Evolutionary conservation across 1,140 invertebrate genomes (phyloP), one percentile per base, ranked within the genome.

Genomic region (Triops longicaudatus): DNA sequence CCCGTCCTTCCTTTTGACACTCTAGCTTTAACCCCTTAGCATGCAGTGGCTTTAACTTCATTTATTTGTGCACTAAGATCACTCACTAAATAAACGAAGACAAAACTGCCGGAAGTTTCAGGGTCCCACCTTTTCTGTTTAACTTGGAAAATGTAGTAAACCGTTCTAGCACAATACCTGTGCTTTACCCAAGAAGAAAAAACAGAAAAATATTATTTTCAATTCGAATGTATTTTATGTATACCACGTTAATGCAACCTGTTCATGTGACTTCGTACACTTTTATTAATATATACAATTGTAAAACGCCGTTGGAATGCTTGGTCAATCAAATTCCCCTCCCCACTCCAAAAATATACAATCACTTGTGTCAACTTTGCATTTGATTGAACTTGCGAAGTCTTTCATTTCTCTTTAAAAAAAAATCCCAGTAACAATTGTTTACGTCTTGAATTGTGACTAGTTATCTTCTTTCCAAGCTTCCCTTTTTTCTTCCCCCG

Each of bases 401-500:
- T 63, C 0, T 22, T 63, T 63, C 17, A 1, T 63, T 44, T 63
- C 22, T 63, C 50, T 63, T 17, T 17, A 11, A 44, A 44, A 63
- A 63, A 17, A 63, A 63, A 14, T 63, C 22, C 50, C 50, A 63
- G 50, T 63, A 63, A 17, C 14, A 63, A 37, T 37, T n/a, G n/a
- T 63, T 63, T 63, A 63, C 50, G 50, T 63, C 50, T 63, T 63
- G 50, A 63, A 63, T 63, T 63, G 50, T 63, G 50, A 63, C 50
- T 63, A 63, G 50, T 63, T 63, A 17, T 63, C 7, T 63, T 63
- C 7, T 37, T 37, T 37, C 31, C 31, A 37, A 37, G 31, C 50
- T 63, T 63, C 50, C 50, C 22, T 44, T 44, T 4, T 44, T 44
- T 44, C 17, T 44, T 14, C 22, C 22, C 17, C 50, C 1, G 10